Conservation (phyloP, 2,113 vertebrate species). For the Myiagra hebetior region DNA sequence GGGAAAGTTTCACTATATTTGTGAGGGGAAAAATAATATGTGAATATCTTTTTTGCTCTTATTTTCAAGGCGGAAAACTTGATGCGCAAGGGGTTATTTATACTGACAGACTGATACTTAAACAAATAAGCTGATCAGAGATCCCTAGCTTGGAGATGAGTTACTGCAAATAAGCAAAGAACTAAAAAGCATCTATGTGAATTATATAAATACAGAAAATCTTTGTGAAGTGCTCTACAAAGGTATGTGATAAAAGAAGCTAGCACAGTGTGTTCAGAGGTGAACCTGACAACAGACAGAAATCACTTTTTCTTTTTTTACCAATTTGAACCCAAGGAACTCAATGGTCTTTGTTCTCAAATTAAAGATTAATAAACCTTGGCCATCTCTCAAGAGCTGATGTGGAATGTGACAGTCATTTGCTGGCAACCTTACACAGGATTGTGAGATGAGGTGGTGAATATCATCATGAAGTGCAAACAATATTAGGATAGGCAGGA, state of each 20-base stretch:
- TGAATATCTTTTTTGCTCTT: background rate
- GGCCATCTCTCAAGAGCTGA: background rate
- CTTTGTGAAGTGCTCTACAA: background rate
- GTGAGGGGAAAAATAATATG: background rate
- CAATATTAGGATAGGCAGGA: background rate
- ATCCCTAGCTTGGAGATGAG: background rate
- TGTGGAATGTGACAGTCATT: background rate
- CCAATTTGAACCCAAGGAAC: background rate
- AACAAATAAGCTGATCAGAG: slow-evolving; percentile 8
- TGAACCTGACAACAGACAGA: background rate
- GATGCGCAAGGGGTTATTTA: background rate
- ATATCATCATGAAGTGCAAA: background rate
- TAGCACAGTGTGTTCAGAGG: background rate
- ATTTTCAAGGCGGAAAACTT: background rate
- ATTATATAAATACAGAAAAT: background rate
- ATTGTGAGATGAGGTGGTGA: background rate
- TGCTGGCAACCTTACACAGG: background rate
- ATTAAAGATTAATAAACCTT: background rate
- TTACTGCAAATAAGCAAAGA: background rate
- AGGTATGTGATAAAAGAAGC: background rate
- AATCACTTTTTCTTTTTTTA: background rate
- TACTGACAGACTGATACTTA: background rate
- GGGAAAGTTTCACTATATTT: background rate
- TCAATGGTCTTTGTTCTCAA: background rate
- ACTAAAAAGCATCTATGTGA: background rate